A percentile compares a stretch with the other conserved stretches of the same genome.
phyloP scores from a whole-genome alignment of 35 echinoderm and acorn worm species.

The Antedon bifida region DNA sequence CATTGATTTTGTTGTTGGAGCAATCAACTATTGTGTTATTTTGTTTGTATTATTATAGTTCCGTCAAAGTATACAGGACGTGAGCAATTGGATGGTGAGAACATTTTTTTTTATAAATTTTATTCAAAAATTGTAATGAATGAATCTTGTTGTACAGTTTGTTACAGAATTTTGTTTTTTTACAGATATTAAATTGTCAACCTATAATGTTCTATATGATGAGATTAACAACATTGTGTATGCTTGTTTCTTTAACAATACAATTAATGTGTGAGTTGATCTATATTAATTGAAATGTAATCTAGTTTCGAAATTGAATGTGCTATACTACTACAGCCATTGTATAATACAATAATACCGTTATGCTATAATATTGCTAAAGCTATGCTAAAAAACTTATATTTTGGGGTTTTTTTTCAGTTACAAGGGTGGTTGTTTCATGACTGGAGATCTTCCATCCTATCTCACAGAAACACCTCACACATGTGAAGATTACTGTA shows the following conservation, averaged over 20 bases:
- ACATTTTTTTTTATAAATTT: not conserved
- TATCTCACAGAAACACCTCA: slow-evolving; percentile 22
- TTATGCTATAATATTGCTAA: too few species aligned
- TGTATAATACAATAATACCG: too few species aligned
- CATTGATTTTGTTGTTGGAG: too few species aligned
- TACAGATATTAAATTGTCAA: slow-evolving; percentile 53
- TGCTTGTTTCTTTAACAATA: slow-evolving; percentile 62
- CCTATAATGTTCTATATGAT: slow-evolving; percentile 49
- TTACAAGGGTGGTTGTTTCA: slow-evolving; percentile 54
- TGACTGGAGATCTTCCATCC: slow-evolving; percentile 37
- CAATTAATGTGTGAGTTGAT: slow-evolving; percentile 28
- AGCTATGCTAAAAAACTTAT: too few species aligned
- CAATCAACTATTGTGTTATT: too few species aligned
- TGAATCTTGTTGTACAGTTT: too few species aligned
- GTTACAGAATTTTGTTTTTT: too few species aligned
- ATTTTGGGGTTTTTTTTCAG: slow-evolving; percentile 34
- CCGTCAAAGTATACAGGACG: slow-evolving; percentile 31
- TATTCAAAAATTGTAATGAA: not conserved
- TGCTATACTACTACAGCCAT: too few species aligned
- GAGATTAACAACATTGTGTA: slow-evolving; percentile 49
- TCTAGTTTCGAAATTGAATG: too few species aligned
- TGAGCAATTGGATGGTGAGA: slow-evolving; percentile 23
- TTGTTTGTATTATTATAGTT: slow-evolving; percentile 2
- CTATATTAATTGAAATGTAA: too few species aligned
- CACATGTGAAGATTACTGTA: slow-evolving; percentile 58